Evolutionary conservation across 2,797 vertebrate genomes (phyloP).

Genomic region (Poeciliopsis gracilis): DNA sequence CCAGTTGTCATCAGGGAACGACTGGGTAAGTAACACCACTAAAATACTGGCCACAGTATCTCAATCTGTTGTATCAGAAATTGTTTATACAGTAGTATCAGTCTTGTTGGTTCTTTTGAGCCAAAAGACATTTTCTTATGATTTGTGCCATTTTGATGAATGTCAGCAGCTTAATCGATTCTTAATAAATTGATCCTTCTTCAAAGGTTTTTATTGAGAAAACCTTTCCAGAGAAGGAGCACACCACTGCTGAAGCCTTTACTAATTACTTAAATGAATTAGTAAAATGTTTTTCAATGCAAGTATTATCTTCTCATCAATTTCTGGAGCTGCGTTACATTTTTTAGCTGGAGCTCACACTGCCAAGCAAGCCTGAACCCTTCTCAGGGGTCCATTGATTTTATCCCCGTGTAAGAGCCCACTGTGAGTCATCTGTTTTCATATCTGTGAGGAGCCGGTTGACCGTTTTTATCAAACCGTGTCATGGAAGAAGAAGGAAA

Average conservation of each 20-base stretch:
- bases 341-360: slow-evolving; percentile 40
- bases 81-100: not conserved
- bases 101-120: not conserved
- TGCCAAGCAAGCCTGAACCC: slow-evolving; percentile 37
- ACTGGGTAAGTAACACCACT: not conserved
- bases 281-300: slow-evolving; percentile 1
- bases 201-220: not conserved
- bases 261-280: slow-evolving; percentile 5
- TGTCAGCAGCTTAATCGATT: not conserved
- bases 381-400: slow-evolving; percentile 62
- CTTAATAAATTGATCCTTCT: not conserved
- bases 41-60: not conserved
- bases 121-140: not conserved
- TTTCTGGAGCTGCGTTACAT: not conserved
- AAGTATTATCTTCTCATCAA: slow-evolving; percentile 8
- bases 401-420: slow-evolving; percentile 47
- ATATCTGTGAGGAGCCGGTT: slow-evolving; percentile 53
- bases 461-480: slow-evolving; percentile 46
- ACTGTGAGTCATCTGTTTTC: slow-evolving; percentile 57
- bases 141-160: not conserved
- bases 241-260: not conserved
- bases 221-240: not conserved
- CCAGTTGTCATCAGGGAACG: not conserved
- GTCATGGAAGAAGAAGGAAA: slow-evolving; percentile 20
- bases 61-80: not conserved